phyloP scores from a whole-genome alignment of 2,113 vertebrate genomes.

The Elachura formosa region DNA sequence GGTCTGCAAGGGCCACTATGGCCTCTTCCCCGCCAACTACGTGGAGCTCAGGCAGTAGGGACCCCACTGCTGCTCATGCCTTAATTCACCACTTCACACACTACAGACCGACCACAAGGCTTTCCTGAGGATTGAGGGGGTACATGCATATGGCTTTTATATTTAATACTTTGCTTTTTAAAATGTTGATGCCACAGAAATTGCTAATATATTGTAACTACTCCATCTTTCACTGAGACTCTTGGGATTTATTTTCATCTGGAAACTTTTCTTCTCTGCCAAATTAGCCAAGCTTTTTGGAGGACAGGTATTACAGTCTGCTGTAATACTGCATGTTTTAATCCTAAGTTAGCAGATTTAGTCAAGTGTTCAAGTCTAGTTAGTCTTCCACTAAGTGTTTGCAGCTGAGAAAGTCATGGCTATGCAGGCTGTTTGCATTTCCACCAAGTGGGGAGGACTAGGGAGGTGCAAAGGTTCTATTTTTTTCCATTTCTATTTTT shows the following conservation, averaged over 20 bases:
- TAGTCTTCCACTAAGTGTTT: constrained; percentile 32
- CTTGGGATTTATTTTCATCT: background rate
- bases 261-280: constrained; percentile 47
- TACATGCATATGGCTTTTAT: constrained; percentile 50
- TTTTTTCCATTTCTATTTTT: too few relatives aligned
- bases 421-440: background rate
- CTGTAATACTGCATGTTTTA: constrained; percentile 62
- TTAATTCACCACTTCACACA: constrained; percentile 41
- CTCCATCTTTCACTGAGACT: constrained; percentile 9
- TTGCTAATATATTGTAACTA: constrained; percentile 64
- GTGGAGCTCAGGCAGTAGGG: constrained; percentile 88
- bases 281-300: constrained; percentile 19
- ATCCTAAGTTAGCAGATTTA: constrained; percentile 36
- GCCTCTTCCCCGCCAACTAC: constrained; percentile 96
- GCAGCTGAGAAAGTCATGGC: background rate
- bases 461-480: background rate
- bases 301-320: constrained; percentile 28
- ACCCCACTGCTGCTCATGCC: background rate
- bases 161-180: constrained; percentile 67
- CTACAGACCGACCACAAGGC: constrained; percentile 55
- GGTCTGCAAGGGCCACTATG: constrained; percentile 85
- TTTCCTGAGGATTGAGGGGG: constrained; percentile 25
- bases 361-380: constrained; percentile 43
- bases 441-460: background rate
- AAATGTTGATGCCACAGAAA: constrained; percentile 61